Base-by-base conservation (phyloP, 2,888 invertebrate species). In the Thecophora atra region DNA sequence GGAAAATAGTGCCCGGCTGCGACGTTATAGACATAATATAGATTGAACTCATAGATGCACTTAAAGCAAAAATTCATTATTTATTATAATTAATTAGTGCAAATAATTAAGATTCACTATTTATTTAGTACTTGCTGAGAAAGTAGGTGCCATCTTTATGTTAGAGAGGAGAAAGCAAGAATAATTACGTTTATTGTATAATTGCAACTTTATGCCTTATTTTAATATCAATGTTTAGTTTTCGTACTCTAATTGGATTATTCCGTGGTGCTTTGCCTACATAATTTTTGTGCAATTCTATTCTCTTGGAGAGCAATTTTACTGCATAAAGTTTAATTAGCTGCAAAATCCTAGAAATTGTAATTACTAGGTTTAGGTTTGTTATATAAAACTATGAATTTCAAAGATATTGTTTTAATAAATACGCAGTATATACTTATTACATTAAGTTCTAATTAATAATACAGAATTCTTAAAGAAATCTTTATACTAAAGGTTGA, bases 11-110 rank as follows among this genome's bases (percentile, higher is more conserved):
- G 86, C 86, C 69, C 84, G 86, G 62, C 78, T 87, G 75, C 82
- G 87, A 70, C 84, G 87, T 51, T 87, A 87, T 78, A 83, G 86
- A 75, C 85, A 84, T 80, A 85, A 85, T 77, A 72, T 85, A 81
- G 84, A 85, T 73, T 81, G 80, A 78, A 77, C 54, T 66, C 58
- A 65, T 28, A 11, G 17, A 11, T 26, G n/a, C 13, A 62, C 3
- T 58, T 3, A 58, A 24, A 26, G 26, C 58, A 58, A 26, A 58
- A 26, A n/a, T 26, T 58, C 24, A 26, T 58, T 58, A 58, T 28
- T 65, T 11, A 26, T 51, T 47, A 47, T 65, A 26, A 6, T 47
- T 4, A 47, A 13, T 17, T 47, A 17, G 13, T 47, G n/a, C n/a
- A 47, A 24, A 47, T 65, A 47, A 26, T 65, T 15, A 60, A 17